A percentile compares a stretch with the other conserved stretches of the same genome.
These are phyloP conservation scores for Mythimna impura DNA, from an alignment of 2,888 invertebrate genomes.

Conservation along the genomic window DNA sequence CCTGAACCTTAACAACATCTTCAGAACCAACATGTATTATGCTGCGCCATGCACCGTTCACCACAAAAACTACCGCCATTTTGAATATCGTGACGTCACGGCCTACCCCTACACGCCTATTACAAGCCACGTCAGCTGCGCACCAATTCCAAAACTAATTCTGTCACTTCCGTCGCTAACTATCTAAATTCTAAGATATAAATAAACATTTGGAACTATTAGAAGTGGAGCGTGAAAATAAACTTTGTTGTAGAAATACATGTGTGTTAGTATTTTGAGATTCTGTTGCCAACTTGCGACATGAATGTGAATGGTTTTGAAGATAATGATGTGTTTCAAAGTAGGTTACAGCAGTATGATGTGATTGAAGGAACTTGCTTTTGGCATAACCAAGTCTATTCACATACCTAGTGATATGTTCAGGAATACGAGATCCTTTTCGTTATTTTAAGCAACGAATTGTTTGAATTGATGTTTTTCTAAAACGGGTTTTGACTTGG, in stretches of 20 bases:
- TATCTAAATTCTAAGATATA: conserved; percentile 59
- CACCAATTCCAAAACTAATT: conserved; percentile 57
- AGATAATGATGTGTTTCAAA: conserved; percentile 17
- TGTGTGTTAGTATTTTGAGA: conserved; percentile 28
- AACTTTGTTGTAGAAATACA: conserved; percentile 35
- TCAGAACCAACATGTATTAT: too few species aligned
- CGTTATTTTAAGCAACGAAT: too few species aligned
- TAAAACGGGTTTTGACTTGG: too few species aligned
- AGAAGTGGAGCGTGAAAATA: conserved; percentile 42
- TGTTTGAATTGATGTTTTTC: too few species aligned
- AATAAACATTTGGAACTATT: conserved; percentile 61
- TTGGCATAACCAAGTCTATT: neutral
- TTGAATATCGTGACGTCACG: conserved; percentile 43
- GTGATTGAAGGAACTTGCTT: neutral
- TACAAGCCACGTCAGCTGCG: conserved; percentile 58
- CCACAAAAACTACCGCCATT: neutral
- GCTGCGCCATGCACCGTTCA: neutral
- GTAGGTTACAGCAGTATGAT: neutral
- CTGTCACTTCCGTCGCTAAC: conserved; percentile 61
- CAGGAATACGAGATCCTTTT: too few species aligned
- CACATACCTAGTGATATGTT: neutral
- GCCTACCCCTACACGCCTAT: conserved; percentile 56
- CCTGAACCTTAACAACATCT: too few species aligned
- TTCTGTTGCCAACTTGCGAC: conserved; percentile 14
- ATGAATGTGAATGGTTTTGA: conserved; percentile 38